A percentile compares a stretch with the other conserved stretches of the same genome.
Evolutionary conservation across 1,140 invertebrate genomes (phyloP).

Genomic region (Phymastichus coffea): DNA sequence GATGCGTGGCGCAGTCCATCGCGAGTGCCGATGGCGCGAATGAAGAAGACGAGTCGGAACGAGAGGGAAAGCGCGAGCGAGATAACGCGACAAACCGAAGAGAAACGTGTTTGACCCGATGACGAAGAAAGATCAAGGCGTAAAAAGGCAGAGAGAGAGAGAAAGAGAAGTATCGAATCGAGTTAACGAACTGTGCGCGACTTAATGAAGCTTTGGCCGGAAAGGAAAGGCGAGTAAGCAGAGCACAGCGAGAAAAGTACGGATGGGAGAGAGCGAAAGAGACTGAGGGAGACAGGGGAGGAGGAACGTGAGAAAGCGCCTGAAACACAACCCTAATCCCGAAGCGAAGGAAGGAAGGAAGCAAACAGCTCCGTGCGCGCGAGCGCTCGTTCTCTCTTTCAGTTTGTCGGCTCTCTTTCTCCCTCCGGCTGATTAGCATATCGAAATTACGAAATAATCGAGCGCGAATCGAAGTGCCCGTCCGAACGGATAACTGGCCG

Average conservation of each 20-base stretch:
- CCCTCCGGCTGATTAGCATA: slow-evolving; percentile 44
- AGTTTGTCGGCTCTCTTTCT: background rate
- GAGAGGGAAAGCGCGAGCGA: background rate
- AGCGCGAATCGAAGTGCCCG: slow-evolving; percentile 44
- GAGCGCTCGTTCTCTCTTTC: slow-evolving; percentile 22
- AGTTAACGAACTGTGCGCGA: slow-evolving; percentile 19
- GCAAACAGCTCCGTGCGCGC: too few species aligned
- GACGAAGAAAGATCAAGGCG: background rate
- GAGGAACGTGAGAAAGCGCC: slow-evolving; percentile 42
- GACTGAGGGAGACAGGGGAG: slow-evolving; percentile 6
- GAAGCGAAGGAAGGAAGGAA: slow-evolving; percentile 15
- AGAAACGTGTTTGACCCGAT: too few species aligned
- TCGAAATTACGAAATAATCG: slow-evolving; percentile 57
- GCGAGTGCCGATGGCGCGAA: too few species aligned
- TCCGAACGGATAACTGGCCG: slow-evolving; percentile 21
- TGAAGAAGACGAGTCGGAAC: too few species aligned
- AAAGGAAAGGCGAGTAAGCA: slow-evolving; percentile 13
- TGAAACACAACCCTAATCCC: slow-evolving; percentile 17
- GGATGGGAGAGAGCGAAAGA: background rate
- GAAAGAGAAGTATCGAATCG: slow-evolving; percentile 10
- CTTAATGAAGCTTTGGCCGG: slow-evolving; percentile 21
- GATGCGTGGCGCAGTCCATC: too few species aligned
- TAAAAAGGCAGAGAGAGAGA: background rate
- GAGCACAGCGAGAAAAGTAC: background rate
- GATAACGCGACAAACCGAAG: too few species aligned